phyloP scores from a whole-genome alignment of 2,797 vertebrate genomes.

The Strix occidentalis region DNA sequence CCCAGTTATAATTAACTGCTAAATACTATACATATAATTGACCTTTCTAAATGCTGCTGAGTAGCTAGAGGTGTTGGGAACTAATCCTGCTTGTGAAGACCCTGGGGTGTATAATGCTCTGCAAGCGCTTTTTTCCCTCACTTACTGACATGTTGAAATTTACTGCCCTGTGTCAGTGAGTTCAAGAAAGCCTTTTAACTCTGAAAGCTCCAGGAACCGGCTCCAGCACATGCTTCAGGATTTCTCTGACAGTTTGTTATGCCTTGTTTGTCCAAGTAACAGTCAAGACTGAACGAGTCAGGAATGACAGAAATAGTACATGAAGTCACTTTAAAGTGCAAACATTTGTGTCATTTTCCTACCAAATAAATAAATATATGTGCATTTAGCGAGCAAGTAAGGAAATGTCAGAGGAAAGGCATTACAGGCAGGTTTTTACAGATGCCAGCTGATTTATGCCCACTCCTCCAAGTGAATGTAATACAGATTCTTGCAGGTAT shows the following conservation, averaged over 20 bases:
- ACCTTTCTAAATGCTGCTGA: constrained; percentile 26
- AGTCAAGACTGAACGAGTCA: constrained; percentile 38
- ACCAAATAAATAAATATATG: constrained; percentile 5
- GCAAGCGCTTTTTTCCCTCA: not conserved
- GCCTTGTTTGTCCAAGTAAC: constrained; percentile 58
- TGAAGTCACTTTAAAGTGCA: constrained; percentile 57
- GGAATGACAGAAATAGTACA: constrained; percentile 62
- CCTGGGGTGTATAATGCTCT: not conserved
- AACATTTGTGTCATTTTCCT: constrained; percentile 18
- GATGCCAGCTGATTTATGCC: constrained; percentile 1
- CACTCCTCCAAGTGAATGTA: not conserved
- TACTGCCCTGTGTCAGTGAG: constrained; percentile 50
- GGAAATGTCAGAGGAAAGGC: constrained; percentile 1
- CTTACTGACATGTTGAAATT: constrained; percentile 45
- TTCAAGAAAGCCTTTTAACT: constrained; percentile 65
- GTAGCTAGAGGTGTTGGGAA: constrained; percentile 14
- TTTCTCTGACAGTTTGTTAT: not conserved
- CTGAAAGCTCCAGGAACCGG: not conserved
- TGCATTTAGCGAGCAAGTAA: not conserved
- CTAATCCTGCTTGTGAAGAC: not conserved
- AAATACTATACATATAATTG: not conserved
- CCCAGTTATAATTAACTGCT: not conserved
- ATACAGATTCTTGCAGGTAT: not conserved
- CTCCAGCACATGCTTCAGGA: constrained; percentile 36
- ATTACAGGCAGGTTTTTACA: not conserved